Evolutionary conservation across 2,113 vertebrate species (phyloP), one percentile per base, ranked within the genome.

Genomic region (Aspiorhynchus laticeps): DNA sequence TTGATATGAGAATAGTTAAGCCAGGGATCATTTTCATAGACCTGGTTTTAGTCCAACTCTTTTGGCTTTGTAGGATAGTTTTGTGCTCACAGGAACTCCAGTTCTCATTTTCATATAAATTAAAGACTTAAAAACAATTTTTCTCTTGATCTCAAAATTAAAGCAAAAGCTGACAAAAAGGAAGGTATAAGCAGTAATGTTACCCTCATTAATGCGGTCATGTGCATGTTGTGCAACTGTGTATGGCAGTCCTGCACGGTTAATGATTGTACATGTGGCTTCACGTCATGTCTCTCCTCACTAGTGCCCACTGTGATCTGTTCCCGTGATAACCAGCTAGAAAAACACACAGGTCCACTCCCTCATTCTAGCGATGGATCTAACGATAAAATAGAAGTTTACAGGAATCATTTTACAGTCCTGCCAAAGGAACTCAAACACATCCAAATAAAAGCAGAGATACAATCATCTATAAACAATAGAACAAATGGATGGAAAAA

Each of bases 291-390:
- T 87, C 85, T 46, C 46, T 15, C 80, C 24, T 76, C 61, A 78
- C 69, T 43, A 76, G 90, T 85, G 88, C 76, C 88, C 86, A 90
- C 80, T 77, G 65, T 88, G 88, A 88, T 41, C 80, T 43, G 91
- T 92, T 91, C 2, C 92, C 90, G 0, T 82, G 81, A 92, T 90
- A 92, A 92, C 90, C 61, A 63, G 14, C 81, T 89, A 92, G 90
- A 93, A 90, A 92, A 53, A 83, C 86, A 85, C 86, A 87, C 36
- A 21, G 38, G 33, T 63, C 71, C n/a, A 84, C 83, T 91, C 88
- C 86, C 65, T 88, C 81, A 59, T 87, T 90, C 31, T 28, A 3
- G 78, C 82, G 56, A 77, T 69, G 80, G 85, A 88, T 87, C 86
- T 87, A 43, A 83, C 28, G 77, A 61, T 21, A 21, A 86, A 53